Conservation (phyloP, 2,113 vertebrate genomes). For the Nannospalax galili region DNA sequence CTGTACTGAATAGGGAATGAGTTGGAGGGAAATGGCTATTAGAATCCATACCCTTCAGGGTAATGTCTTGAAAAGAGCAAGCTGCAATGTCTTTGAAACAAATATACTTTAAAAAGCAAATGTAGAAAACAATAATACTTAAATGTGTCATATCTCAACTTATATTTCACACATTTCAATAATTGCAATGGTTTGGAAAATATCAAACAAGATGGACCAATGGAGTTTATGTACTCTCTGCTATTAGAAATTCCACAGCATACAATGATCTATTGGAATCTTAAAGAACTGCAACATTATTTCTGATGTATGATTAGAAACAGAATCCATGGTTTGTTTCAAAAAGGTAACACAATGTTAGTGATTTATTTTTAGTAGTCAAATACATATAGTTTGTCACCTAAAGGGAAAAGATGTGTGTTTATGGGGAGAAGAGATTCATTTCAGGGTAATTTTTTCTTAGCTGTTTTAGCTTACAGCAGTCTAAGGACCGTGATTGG, state of each 20-base stretch:
- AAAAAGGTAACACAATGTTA: neutral
- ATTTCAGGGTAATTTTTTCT: neutral
- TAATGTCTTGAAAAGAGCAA: neutral
- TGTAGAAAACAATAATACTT: neutral
- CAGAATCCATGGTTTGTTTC: neutral
- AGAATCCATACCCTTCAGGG: neutral
- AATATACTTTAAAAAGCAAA: neutral
- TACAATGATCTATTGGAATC: neutral
- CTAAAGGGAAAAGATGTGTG: neutral
- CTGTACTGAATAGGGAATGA: too few relatives aligned
- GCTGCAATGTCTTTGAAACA: neutral
- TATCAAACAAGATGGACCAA: neutral
- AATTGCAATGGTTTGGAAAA: neutral
- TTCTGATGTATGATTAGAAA: conserved; percentile 3
- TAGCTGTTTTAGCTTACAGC: neutral
- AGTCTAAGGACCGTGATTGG: neutral
- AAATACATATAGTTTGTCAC: neutral
- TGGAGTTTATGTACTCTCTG: neutral
- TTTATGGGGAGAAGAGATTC: neutral
- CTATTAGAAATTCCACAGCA: neutral
- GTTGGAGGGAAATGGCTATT: too few relatives aligned
- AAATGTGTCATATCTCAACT: neutral
- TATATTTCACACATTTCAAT: neutral
- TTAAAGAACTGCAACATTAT: neutral
- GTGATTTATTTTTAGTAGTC: neutral